Evolutionary conservation across 2,113 vertebrate genomes (phyloP), one percentile per base, ranked within the genome.

Genomic region (Athene noctua): DNA sequence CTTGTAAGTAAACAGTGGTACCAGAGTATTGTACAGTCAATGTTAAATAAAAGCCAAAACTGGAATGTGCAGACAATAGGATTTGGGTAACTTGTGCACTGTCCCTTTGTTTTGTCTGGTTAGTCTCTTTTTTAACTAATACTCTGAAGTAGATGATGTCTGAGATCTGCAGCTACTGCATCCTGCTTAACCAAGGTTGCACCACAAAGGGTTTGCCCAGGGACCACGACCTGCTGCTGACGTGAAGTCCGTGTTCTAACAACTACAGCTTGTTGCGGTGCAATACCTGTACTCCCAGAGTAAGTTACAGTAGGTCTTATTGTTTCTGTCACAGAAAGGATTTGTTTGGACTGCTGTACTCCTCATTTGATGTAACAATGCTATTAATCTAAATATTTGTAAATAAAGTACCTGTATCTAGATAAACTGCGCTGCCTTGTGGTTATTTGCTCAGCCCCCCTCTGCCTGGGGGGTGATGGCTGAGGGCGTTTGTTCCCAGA

Each of bases 381-480:
- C 98, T 98, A 98, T 98, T 99, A 98, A 98, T 98, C 98, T 98
- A 98, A 98, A 98, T 99, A 98, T 98, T 99, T 99, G 98, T 99
- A 99, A 99, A 99, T 99, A 99, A 99, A 99, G 98, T 98, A 98
- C 98, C 98, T 98, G 98, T 98, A 99, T 98, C 98, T 98, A 98
- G 98, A 98, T 98, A 97, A 97, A 90, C 38, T 29, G 52, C 72
- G 29, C 52, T 63, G 16, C 51, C 84, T 79, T 72, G 83, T 85
- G 61, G 86, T 97, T 97, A 16, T 92, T 98, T 96, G 80, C 62
- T 70, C 7, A 23, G 51, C 5, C 15, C 9, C 42, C 5, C 58
- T 32, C 61, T 21, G 9, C 47, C 11, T 9, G 2, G 3, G 26
- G 10, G 15, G 46, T 46, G 46, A 19, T 15, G 14, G 46, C 46